phyloP scores from a whole-genome alignment of 1,140 invertebrate genomes.

The Antheraea pernyi region DNA sequence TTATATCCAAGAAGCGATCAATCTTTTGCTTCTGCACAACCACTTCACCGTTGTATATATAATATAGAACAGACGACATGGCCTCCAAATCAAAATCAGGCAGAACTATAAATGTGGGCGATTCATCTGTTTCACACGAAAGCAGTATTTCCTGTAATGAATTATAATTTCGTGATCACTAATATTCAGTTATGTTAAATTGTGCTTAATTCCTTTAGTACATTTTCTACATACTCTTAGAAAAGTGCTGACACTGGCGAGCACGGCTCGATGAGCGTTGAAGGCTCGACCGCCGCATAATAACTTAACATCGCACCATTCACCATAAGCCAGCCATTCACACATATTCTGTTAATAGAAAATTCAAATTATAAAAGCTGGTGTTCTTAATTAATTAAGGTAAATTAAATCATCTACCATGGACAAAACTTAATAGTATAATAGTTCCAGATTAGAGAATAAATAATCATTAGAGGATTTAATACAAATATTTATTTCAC shows the following conservation, averaged over 20 bases:
- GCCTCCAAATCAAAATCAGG: slow-evolving; percentile 62
- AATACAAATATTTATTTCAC: no score
- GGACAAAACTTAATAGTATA: no score
- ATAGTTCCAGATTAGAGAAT: neutral
- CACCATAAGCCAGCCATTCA: slow-evolving; percentile 51
- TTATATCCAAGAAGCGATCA: slow-evolving; percentile 56
- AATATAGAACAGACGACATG: slow-evolving; percentile 58
- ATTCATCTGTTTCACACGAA: slow-evolving; percentile 53
- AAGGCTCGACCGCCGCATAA: slow-evolving; percentile 52
- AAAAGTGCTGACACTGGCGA: slow-evolving; percentile 67
- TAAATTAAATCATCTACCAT: no score
- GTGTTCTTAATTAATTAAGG: no score
- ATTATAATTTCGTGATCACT: neutral
- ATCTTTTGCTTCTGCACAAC: slow-evolving; percentile 45
- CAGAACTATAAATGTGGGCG: slow-evolving; percentile 54
- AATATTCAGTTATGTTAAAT: slow-evolving; percentile 10
- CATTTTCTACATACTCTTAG: slow-evolving; percentile 45
- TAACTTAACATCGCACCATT: slow-evolving; percentile 65
- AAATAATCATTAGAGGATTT: no score
- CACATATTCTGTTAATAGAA: slow-evolving; percentile 43
- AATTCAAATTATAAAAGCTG: neutral
- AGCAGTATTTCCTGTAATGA: slow-evolving; percentile 53
- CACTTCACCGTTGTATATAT: slow-evolving; percentile 69
- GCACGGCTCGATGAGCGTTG: slow-evolving; percentile 58
- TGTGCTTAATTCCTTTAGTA: no score